Conservation (phyloP, 2,888 invertebrate species). For the Caenorhabditis japonica region DNA sequence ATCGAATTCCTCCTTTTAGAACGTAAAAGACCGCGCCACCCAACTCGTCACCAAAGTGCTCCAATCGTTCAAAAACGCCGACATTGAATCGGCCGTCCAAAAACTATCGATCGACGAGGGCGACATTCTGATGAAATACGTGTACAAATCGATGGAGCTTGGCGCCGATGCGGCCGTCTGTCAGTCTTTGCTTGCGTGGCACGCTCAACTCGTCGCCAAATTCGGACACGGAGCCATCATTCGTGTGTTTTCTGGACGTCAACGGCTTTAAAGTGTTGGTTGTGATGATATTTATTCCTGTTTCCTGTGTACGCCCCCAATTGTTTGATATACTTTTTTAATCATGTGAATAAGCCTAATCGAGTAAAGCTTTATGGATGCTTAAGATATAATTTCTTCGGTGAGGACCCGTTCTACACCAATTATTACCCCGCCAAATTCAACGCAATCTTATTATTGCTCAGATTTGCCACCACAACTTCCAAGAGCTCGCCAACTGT, state of each 20-base stretch:
- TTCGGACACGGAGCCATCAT: conserved; percentile 73
- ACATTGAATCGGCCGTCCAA: conserved; percentile 67
- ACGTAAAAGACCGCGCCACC: conserved; percentile 65
- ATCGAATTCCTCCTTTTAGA: conserved; percentile 38
- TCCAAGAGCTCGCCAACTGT: background rate
- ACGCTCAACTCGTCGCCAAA: conserved; percentile 68
- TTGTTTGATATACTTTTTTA: too few relatives aligned
- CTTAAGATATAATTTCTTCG: too few relatives aligned
- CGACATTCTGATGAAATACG: conserved; percentile 73
- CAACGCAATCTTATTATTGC: too few relatives aligned
- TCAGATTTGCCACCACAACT: too few relatives aligned
- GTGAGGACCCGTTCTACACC: too few relatives aligned
- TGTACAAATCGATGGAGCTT: conserved; percentile 74
- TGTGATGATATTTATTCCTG: conserved; percentile 21
- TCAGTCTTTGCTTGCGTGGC: conserved; percentile 70
- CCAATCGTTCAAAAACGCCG: conserved; percentile 67
- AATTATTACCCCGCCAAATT: too few relatives aligned
- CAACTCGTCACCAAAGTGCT: conserved; percentile 67
- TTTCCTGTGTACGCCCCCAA: too few relatives aligned
- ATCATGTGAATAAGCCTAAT: too few relatives aligned
- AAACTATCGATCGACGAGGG: conserved; percentile 68
- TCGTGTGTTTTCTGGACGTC: conserved; percentile 66
- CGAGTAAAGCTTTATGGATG: too few relatives aligned
- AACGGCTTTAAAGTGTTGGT: conserved; percentile 51
- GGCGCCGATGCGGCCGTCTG: conserved; percentile 67